Evolutionary conservation across 2,113 vertebrate species (phyloP), one percentile per base, ranked within the genome.

Genomic region (Triplophysa rosa): DNA sequence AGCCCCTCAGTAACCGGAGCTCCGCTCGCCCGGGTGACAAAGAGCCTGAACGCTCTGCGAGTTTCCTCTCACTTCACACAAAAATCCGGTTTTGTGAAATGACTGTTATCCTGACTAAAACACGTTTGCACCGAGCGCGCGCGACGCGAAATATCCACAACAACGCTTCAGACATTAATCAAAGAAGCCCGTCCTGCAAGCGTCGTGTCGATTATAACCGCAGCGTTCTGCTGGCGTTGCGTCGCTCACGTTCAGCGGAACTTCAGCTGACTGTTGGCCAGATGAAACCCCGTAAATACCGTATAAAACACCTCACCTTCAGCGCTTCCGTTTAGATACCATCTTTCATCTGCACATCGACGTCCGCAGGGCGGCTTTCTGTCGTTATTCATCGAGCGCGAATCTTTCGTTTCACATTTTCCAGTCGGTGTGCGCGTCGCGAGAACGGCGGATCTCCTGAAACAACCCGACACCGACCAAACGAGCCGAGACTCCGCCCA

Each of bases 401-500:
- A 26, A 21, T 33, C 61, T 67, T 59, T 47, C 21, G 6, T 87
- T 12, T 56, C 7, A 80, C 70, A 76, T 74, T 85, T 68, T 49
- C 68, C 67, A 81, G 80, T 67, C 58, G 83, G 73, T 74, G 84
- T 58, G 52, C 29, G 78, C 88, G 85, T 88, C 80, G 89, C 84
- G 85, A 81, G 83, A 81, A 75, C 80, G 56, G 84, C 84, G 85
- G 82, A 77, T 77, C 52, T 81, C 87, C 90, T 91, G 83, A 91
- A 89, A 88, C 91, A 90, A 89, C 79, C 90, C 80, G 84, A 85
- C 87, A 79, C 79, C 72, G 83, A 64, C 54, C 1, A 37, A 61
- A 37, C 66, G 61, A 84, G 73, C 72, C 73, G 21, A 62, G 56
- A 83, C 82, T 45, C 84, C 85, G 87, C 89, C 87, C 84, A 86